Conservation (phyloP, 2,113 vertebrate species). For the Forbesichthys papilliferus region DNA sequence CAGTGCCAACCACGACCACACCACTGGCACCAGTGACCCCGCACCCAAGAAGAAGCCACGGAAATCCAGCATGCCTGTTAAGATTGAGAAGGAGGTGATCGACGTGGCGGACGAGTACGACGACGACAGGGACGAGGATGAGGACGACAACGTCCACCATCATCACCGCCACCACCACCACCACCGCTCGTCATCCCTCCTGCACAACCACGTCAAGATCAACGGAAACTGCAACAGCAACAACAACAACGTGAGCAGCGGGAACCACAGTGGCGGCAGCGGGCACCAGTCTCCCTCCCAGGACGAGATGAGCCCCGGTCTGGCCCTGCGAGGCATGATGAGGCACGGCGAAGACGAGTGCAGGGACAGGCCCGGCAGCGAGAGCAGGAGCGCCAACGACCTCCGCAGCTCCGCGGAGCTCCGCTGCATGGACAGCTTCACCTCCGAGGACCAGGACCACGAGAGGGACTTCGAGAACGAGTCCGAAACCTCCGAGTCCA, state of each 20-base stretch:
- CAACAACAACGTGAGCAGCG: constrained; percentile 81
- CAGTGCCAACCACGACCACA: constrained; percentile 75
- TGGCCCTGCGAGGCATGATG: constrained; percentile 89
- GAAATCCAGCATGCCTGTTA: constrained; percentile 99
- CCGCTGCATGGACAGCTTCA: constrained; percentile 92
- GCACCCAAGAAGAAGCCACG: constrained; percentile 97
- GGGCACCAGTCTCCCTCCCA: constrained; percentile 93
- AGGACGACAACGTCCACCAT: constrained; percentile 76
- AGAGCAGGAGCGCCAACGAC: constrained; percentile 73
- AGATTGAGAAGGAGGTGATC: constrained; percentile 98
- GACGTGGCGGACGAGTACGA: constrained; percentile 95
- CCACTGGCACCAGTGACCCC: constrained; percentile 82
- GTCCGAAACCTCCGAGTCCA: constrained; percentile 94
- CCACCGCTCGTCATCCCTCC: constrained; percentile 53
- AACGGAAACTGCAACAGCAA: constrained; percentile 87
- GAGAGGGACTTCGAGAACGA: constrained; percentile 98
- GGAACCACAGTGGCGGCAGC: constrained; percentile 86
- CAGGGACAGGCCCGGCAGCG: constrained; percentile 76
- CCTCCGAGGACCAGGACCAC: constrained; percentile 96
- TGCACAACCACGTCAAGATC: constrained; percentile 73
- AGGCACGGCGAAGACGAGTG: constrained; percentile 83
- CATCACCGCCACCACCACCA: constrained; percentile 55
- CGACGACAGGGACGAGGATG: constrained; percentile 95
- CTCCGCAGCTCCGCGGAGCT: constrained; percentile 79
- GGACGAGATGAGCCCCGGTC: constrained; percentile 92